Evolutionary conservation across 2,888 invertebrate species (phyloP), one percentile per base, ranked within the genome.

Genomic region (Argynnis bischoffii): DNA sequence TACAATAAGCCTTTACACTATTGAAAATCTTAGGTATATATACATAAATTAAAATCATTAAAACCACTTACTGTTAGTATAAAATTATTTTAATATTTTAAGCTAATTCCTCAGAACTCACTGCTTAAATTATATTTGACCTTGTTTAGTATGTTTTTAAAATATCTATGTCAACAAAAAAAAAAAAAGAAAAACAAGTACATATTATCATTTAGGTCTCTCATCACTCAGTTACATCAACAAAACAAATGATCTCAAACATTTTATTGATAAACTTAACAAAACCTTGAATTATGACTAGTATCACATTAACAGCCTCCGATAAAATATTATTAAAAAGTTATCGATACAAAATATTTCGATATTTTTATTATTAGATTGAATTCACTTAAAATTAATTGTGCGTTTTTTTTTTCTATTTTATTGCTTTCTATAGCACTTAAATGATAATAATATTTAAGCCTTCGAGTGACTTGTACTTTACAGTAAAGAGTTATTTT

Each of bases 261-360:
- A 51, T 55, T 69, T 66, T 66, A 69, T 59, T 66, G 53, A 66
- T 64, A 70, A 63, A 46, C 16, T 48, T 56, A 50, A 51, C 59
- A 50, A 53, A 15, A 51, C 41, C 41, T 46, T 51, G 31, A 67
- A 18, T 59, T 63, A 67, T 77, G 76, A 82, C 84, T 86, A 86
- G 79, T 85, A 86, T 87, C 85, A 87, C 86, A 85, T 76, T 67
- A 73, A 80, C 79, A 78, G 81, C 81, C 81, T 84, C 78, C 65
- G 31, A 63, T 13, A 14, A 65, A 66, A 31, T 51, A 50, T 50
- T 47, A 63, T 46, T 35, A 57, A 59, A 53, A 41, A 31, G 14
- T 13, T 35, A 51, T 55, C 50, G 63, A 53, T 63, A 18, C 50
- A 26, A 63, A 63, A 64, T 69, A 69, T 64, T 71, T 66, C 57